A percentile compares a stretch with the other conserved stretches of the same genome.
Evolutionary conservation across 2,113 vertebrate species (phyloP).

Genomic region (Callospermophilus lateralis): DNA sequence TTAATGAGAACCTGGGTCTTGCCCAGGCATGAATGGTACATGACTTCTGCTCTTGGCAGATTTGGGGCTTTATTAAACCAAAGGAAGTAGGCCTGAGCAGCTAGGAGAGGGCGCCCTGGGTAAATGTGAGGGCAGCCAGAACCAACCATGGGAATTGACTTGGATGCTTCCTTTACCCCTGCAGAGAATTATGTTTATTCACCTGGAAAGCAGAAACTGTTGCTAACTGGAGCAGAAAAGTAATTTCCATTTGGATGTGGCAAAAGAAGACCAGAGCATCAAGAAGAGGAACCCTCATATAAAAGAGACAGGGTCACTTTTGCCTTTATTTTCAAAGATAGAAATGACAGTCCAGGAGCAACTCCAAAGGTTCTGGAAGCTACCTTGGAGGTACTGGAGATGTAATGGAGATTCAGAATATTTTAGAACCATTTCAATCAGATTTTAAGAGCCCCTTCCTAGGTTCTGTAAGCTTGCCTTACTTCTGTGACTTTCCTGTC

Average conservation of each 20-base stretch:
- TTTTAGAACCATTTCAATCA: not conserved
- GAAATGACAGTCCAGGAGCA: not conserved
- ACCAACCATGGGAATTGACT: conserved; percentile 51
- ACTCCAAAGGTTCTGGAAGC: not conserved
- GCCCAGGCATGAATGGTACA: not conserved
- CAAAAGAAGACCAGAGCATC: conserved; percentile 65
- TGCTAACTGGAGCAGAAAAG: conserved; percentile 81
- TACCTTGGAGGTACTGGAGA: not conserved
- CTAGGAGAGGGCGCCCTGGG: not conserved
- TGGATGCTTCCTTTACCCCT: conserved; percentile 57
- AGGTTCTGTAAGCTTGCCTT: conserved; percentile 4
- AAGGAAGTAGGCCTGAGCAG: not conserved
- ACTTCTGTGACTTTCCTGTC: not conserved
- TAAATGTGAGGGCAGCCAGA: conserved; percentile 64
- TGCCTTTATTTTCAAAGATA: conserved; percentile 57
- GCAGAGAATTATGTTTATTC: conserved; percentile 73
- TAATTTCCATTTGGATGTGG: conserved; percentile 77
- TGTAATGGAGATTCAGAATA: not conserved
- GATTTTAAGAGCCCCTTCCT: not conserved
- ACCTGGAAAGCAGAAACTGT: conserved; percentile 78
- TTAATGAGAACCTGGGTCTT: conserved; percentile 3
- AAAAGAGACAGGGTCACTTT: conserved; percentile 42
- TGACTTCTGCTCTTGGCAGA: not conserved
- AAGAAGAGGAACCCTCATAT: conserved; percentile 49
- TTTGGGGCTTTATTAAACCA: conserved; percentile 39